Evolutionary conservation across 2,113 vertebrate genomes (phyloP).

Genomic region (Grammatotria lemairii): DNA sequence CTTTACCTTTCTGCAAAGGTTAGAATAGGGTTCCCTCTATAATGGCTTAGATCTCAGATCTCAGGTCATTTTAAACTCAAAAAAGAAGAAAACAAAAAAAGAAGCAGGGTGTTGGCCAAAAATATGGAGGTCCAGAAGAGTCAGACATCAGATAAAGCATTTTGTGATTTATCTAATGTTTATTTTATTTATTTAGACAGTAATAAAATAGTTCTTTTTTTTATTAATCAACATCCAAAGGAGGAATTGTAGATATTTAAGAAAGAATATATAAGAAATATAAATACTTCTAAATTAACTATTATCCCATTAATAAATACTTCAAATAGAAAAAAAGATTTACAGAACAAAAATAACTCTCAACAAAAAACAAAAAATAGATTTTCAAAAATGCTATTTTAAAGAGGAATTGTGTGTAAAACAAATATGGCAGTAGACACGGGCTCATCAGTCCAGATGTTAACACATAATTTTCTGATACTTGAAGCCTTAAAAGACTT

Average conservation of each 20-base stretch:
- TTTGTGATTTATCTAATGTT: background rate
- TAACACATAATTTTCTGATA: background rate
- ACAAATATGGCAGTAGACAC: background rate
- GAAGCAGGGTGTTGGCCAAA: background rate
- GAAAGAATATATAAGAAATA: background rate
- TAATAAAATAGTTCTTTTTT: background rate
- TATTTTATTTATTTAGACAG: background rate
- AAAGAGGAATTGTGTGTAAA: background rate
- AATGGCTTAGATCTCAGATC: background rate
- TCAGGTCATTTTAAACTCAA: background rate
- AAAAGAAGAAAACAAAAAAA: background rate
- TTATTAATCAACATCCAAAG: background rate
- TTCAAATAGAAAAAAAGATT: background rate
- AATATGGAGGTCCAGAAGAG: background rate
- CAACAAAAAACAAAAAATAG: rapidly evolving
- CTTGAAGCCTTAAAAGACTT: background rate
- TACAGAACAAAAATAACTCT: background rate
- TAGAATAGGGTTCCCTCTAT: background rate
- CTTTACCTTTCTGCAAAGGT: background rate
- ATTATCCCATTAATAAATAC: background rate
- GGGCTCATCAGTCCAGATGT: background rate
- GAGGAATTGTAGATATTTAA: background rate
- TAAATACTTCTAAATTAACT: background rate
- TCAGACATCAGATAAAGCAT: rapidly evolving
- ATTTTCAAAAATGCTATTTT: background rate